Conservation (phyloP, 2,113 vertebrate species). For the Gallinago undulata region DNA sequence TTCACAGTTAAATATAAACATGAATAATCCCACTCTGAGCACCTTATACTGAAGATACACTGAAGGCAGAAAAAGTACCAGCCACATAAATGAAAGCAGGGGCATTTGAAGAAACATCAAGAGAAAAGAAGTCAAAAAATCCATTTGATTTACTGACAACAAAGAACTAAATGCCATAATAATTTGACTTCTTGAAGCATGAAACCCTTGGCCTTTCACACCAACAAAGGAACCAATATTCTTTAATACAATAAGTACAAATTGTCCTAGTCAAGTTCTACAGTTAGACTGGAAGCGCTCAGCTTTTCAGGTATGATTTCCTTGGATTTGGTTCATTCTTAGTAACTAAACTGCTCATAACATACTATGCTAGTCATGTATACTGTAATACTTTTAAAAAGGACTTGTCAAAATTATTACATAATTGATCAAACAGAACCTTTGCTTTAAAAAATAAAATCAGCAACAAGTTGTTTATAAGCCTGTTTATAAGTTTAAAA, state of each 20-base stretch:
- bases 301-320: background rate
- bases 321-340: background rate
- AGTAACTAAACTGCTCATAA: background rate
- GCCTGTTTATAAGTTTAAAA: background rate
- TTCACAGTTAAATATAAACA: background rate
- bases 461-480: background rate
- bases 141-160: background rate
- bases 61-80: background rate
- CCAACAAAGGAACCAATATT: background rate
- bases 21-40: background rate
- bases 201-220: background rate
- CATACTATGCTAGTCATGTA: rapidly evolving
- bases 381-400: background rate
- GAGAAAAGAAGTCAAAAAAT: background rate
- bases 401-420: background rate
- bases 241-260: background rate
- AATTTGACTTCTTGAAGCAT: background rate
- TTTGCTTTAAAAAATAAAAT: background rate
- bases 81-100: background rate
- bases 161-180: background rate
- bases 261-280: background rate
- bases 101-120: background rate
- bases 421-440: background rate
- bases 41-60: background rate
- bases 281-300: background rate